A percentile compares a stretch with the other conserved stretches of the same genome.
phyloP scores from a whole-genome alignment of 2,888 invertebrate genomes.

The Margaritifera margaritifera region DNA sequence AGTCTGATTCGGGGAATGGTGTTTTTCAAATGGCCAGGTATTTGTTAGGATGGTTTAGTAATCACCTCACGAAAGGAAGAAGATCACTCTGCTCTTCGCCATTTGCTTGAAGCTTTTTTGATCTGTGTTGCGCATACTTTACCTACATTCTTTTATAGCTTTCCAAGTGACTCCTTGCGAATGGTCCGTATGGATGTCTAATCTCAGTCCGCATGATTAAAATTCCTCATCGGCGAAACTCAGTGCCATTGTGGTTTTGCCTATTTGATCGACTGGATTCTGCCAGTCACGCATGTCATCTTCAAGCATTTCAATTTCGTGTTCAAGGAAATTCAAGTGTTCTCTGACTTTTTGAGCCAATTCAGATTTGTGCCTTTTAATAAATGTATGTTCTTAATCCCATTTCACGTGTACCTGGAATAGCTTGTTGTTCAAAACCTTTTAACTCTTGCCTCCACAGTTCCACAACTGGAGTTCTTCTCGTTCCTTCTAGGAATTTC shows the following conservation, averaged over 20 bases:
- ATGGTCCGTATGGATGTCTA: conserved; percentile 2
- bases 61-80: conserved; percentile 22
- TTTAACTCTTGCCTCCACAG: conserved; percentile 33
- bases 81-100: conserved; percentile 16
- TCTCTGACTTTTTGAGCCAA: conserved; percentile 38
- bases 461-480: conserved; percentile 20
- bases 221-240: not conserved
- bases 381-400: conserved; percentile 29
- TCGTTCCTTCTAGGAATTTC: conserved; percentile 35
- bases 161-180: not conserved
- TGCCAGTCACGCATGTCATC: conserved; percentile 9
- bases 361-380: conserved; percentile 25
- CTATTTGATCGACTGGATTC: too few species aligned
- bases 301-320: conserved; percentile 31
- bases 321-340: conserved; percentile 43
- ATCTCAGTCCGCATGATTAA: conserved; percentile 1
- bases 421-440: conserved; percentile 30
- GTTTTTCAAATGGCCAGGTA: conserved; percentile 27
- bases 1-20: conserved; percentile 43
- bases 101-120: conserved; percentile 28
- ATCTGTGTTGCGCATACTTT: conserved; percentile 24
- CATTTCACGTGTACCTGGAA: conserved; percentile 32
- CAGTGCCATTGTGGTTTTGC: not conserved
- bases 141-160: conserved; percentile 25
- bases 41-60: conserved; percentile 35